Conservation (phyloP, 2,888 invertebrate species). For the Ypsolopha scabrella region DNA sequence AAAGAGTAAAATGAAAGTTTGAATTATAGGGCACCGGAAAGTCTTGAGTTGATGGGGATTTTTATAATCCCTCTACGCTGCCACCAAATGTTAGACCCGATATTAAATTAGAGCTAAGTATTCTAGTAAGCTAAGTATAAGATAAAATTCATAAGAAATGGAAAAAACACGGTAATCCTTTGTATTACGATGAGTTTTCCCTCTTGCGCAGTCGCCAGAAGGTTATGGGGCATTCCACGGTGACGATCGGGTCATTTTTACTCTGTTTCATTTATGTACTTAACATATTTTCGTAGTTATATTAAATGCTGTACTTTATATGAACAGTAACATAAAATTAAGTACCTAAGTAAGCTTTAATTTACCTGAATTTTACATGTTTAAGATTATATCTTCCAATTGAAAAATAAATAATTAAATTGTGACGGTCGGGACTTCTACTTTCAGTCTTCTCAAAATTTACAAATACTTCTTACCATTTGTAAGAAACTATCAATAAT, state of each 20-base stretch:
- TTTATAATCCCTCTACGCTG: too few species aligned
- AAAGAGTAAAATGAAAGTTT: too few species aligned
- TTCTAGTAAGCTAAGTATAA: too few species aligned
- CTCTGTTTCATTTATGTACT: background rate
- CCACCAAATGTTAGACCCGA: too few species aligned
- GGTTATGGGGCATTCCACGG: slow-evolving; percentile 1
- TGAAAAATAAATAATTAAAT: slow-evolving; percentile 1
- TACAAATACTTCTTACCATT: slow-evolving; percentile 2
- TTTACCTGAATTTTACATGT: slow-evolving; percentile 2
- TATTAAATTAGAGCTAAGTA: too few species aligned
- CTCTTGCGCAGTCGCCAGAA: too few species aligned
- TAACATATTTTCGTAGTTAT: slow-evolving; percentile 1
- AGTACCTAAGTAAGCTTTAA: background rate
- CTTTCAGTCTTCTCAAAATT: slow-evolving; percentile 3
- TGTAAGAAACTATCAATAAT: slow-evolving; percentile 4
- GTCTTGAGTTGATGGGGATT: too few species aligned
- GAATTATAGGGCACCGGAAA: too few species aligned
- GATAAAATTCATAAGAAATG: too few species aligned
- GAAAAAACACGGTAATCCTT: too few species aligned
- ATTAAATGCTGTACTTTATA: too few species aligned
- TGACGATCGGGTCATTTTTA: slow-evolving; percentile 3
- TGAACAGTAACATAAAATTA: slow-evolving; percentile 2
- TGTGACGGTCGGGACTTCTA: slow-evolving; percentile 4
- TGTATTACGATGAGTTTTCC: too few species aligned
- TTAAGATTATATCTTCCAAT: background rate